Evolutionary conservation across 2,797 vertebrate species (phyloP).

Genomic region (Amblyopsis hoosieri): DNA sequence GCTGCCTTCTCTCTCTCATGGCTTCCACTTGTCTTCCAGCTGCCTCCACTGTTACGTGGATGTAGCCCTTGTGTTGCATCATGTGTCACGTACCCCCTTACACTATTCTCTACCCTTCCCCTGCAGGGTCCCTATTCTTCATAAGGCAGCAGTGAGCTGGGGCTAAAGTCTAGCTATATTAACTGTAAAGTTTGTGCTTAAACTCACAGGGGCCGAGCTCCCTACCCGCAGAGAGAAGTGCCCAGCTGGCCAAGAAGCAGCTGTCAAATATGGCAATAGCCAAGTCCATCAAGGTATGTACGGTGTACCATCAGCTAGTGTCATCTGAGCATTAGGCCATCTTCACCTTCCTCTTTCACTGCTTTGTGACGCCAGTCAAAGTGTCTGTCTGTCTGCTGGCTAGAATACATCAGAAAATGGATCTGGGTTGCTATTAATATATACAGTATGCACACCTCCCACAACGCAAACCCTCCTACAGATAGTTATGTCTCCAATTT

Average conservation of each 20-base stretch:
- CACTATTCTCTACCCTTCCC: too few species aligned
- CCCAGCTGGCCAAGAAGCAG: constrained; percentile 55
- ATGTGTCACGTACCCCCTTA: too few species aligned
- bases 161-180: constrained; percentile 4
- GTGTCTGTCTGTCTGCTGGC: constrained; percentile 37
- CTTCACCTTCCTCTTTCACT: constrained; percentile 25
- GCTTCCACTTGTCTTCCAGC: constrained; percentile 14
- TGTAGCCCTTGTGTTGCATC: constrained; percentile 16
- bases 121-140: too few species aligned
- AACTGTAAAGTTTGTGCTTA: constrained; percentile 46
- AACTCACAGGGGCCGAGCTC: constrained; percentile 74
- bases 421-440: constrained; percentile 30
- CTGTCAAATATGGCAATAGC: constrained; percentile 65
- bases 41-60: constrained; percentile 8
- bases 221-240: constrained; percentile 40
- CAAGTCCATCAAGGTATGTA: constrained; percentile 87
- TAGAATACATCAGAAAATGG: constrained; percentile 35
- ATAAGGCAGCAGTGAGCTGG: too few species aligned
- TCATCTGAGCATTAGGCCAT: constrained; percentile 14
- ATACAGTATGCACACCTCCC: neutral
- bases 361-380: constrained; percentile 14
- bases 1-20: constrained; percentile 18
- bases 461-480: neutral
- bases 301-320: neutral
- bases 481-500: neutral